phyloP scores from a whole-genome alignment of 23 tunicate genomes.

The Trididemnum miniatum region DNA sequence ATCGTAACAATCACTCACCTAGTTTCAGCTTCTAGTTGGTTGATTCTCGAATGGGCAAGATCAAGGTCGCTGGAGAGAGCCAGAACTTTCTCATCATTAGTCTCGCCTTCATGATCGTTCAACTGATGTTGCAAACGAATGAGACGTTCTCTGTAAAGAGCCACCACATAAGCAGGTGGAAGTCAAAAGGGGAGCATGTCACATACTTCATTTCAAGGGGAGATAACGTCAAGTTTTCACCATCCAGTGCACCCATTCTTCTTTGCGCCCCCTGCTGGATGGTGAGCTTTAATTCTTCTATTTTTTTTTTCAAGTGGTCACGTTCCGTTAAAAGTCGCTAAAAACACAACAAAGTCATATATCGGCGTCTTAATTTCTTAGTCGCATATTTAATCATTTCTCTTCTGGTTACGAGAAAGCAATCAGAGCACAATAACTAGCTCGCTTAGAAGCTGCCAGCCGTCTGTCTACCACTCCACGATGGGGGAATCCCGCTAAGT shows the following conservation, averaged over 20 bases:
- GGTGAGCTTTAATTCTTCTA: conserved; percentile 82
- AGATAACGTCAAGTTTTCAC: conserved; percentile 30
- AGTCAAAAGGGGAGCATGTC: too few relatives aligned
- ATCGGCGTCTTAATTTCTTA: too few relatives aligned
- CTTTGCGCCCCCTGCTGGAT: conserved; percentile 48
- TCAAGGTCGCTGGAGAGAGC: conserved; percentile 63
- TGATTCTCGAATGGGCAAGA: conserved; percentile 77
- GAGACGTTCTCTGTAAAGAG: conserved; percentile 67
- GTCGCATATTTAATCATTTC: too few relatives aligned
- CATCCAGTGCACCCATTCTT: conserved; percentile 40
- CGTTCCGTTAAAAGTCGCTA: conserved; percentile 79
- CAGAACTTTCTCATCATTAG: conserved; percentile 50
- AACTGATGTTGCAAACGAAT: conserved; percentile 91
- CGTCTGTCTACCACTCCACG: too few relatives aligned
- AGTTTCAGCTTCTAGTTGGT: conserved; percentile 84
- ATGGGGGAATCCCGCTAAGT: too few relatives aligned
- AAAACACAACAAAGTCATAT: background rate
- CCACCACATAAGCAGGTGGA: too few relatives aligned
- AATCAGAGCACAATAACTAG: too few relatives aligned
- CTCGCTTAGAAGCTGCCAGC: too few relatives aligned
- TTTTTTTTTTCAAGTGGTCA: conserved; percentile 71
- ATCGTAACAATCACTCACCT: too few relatives aligned
- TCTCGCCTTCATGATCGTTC: conserved; percentile 65
- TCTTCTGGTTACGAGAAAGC: too few relatives aligned
- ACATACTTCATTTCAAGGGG: conserved; percentile 78